Evolutionary conservation across 2,797 vertebrate species (phyloP).

Genomic region (Pipistrellus pipistrellus): DNA sequence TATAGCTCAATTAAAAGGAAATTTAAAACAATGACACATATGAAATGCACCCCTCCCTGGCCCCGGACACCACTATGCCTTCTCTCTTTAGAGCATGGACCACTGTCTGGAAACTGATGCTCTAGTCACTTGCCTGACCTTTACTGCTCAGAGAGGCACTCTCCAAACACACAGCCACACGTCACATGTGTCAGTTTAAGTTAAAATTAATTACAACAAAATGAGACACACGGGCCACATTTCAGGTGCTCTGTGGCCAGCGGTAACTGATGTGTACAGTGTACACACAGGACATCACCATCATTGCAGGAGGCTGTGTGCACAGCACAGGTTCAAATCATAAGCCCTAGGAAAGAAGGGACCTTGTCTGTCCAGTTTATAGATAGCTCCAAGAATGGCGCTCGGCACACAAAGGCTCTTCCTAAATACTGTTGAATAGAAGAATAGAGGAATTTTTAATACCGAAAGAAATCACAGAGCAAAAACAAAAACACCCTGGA

Average conservation of each 20-base stretch:
- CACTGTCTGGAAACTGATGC: neutral
- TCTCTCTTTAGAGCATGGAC: neutral
- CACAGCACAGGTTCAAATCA: neutral
- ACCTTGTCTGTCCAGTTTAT: neutral
- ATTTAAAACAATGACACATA: neutral
- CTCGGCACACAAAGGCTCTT: neutral
- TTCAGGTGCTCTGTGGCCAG: neutral
- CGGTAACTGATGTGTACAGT: neutral
- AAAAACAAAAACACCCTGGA: conserved; percentile 31
- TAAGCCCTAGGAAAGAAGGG: neutral
- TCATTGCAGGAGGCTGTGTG: neutral
- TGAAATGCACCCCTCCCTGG: neutral
- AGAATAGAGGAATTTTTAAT: conserved; percentile 8
- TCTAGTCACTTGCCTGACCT: neutral
- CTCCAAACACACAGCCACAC: neutral
- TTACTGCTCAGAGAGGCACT: neutral
- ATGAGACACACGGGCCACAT: neutral
- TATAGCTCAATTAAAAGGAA: neutral
- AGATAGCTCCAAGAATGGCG: neutral
- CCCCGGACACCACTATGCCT: neutral
- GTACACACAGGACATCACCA: neutral
- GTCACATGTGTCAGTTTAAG: neutral
- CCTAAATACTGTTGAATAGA: neutral
- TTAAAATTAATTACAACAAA: conserved; percentile 51
- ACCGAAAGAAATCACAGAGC: neutral